Percentiles rank a stretch among this genome's conserved stretches.
Evolutionary conservation across 2,113 vertebrate species (phyloP).

Genomic region (Indicator maculatus): DNA sequence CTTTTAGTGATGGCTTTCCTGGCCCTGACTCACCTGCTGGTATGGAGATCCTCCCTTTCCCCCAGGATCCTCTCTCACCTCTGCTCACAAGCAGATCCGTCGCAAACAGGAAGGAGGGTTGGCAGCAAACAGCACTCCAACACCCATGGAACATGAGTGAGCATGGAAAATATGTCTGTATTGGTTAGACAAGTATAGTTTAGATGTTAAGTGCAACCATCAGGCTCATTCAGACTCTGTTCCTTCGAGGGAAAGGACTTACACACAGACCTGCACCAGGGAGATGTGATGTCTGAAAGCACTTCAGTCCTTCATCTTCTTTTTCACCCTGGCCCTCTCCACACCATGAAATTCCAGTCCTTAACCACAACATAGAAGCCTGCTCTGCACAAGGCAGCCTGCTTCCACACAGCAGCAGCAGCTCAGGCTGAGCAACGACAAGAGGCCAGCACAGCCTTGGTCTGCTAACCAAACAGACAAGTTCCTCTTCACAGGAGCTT

Average conservation of each 20-base stretch:
- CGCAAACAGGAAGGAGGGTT: not conserved
- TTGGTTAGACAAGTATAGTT: not conserved
- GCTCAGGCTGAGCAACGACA: not conserved
- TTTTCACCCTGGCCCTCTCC: not conserved
- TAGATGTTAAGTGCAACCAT: fast-evolving
- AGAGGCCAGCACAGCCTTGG: not conserved
- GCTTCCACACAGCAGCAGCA: not conserved
- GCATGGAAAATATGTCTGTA: not conserved
- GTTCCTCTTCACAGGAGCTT: fast-evolving
- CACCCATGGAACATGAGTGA: not conserved
- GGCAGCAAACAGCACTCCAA: not conserved
- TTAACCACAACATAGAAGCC: not conserved
- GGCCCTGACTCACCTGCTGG: not conserved
- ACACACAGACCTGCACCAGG: not conserved
- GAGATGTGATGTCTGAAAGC: not conserved
- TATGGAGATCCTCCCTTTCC: not conserved
- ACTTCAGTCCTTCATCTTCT: fast-evolving
- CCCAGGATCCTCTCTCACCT: not conserved
- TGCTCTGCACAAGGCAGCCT: not conserved
- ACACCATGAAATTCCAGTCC: not conserved
- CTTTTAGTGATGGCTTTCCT: not conserved
- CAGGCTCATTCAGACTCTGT: not conserved
- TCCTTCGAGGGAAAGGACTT: not conserved
- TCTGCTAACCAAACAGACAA: not conserved
- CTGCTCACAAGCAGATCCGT: not conserved